Conservation (phyloP, 92 coral and sea anemone species). For the Palythoa grandis region DNA sequence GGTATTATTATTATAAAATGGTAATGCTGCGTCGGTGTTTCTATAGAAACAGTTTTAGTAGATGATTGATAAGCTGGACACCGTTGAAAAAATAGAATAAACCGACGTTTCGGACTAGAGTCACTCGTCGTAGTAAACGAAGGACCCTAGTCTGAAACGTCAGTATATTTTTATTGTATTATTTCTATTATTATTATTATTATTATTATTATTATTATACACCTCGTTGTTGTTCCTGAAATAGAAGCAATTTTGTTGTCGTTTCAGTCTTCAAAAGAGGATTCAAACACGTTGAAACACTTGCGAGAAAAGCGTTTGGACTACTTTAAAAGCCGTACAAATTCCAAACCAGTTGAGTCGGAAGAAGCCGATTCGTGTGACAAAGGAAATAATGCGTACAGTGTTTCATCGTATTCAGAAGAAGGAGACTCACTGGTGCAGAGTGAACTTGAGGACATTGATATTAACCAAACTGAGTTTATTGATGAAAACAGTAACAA, state of each 20-base stretch:
- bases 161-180: no score
- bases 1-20: no score
- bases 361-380: slow-evolving; percentile 8
- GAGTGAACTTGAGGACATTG: slow-evolving; percentile 84
- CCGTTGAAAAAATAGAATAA: no score
- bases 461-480: slow-evolving; percentile 82
- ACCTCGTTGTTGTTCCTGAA: neutral
- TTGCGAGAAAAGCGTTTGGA: slow-evolving; percentile 72
- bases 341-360: slow-evolving; percentile 63
- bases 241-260: neutral
- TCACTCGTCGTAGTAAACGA: no score
- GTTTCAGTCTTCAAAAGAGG: slow-evolving; percentile 40
- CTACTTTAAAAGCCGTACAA: slow-evolving; percentile 76
- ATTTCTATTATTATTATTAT: no score
- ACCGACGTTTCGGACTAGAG: no score
- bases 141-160: no score
- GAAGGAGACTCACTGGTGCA: slow-evolving; percentile 54
- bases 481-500: slow-evolving; percentile 67
- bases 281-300: slow-evolving; percentile 32
- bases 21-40: no score
- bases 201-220: neutral
- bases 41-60: no score
- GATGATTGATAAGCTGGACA: no score
- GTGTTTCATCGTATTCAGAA: slow-evolving; percentile 11
- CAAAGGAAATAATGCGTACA: neutral